Percentiles rank a stretch among this genome's conserved stretches.
Evolutionary conservation across 2,113 vertebrate species (phyloP).

Genomic region (Sarotherodon lohbergeri): DNA sequence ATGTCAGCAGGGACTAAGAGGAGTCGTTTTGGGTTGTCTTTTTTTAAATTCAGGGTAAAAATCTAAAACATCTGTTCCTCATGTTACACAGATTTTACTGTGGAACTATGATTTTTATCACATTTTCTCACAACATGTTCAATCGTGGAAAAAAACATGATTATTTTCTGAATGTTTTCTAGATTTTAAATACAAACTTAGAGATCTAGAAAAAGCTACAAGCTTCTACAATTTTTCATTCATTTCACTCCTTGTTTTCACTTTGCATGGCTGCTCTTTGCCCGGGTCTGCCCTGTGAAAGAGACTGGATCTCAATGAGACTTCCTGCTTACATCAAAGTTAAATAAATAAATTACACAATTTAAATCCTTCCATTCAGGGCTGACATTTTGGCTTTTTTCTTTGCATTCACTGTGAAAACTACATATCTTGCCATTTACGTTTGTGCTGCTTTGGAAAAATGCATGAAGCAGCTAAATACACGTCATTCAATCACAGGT

Average conservation of each 20-base stretch:
- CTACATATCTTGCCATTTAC: neutral
- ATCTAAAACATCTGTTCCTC: constrained; percentile 19
- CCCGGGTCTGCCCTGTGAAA: neutral
- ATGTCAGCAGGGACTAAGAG: neutral
- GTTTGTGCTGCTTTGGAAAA: neutral
- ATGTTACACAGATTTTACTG: neutral
- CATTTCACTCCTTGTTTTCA: neutral
- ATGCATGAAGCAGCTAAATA: neutral
- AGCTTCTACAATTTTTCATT: neutral
- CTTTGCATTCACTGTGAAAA: neutral
- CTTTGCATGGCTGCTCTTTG: neutral
- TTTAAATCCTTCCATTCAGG: neutral
- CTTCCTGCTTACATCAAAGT: neutral
- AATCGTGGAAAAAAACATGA: neutral
- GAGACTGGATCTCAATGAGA: neutral
- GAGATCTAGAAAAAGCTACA: neutral
- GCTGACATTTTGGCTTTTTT: neutral
- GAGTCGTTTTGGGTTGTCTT: neutral
- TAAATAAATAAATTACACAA: neutral
- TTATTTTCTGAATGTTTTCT: neutral
- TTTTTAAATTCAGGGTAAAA: neutral
- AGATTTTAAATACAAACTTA: neutral
- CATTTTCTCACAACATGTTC: neutral
- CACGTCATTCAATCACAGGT: neutral
- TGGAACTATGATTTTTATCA: neutral